Conservation (phyloP, 2,797 vertebrate genomes). For the Bovichtus variegatus region DNA sequence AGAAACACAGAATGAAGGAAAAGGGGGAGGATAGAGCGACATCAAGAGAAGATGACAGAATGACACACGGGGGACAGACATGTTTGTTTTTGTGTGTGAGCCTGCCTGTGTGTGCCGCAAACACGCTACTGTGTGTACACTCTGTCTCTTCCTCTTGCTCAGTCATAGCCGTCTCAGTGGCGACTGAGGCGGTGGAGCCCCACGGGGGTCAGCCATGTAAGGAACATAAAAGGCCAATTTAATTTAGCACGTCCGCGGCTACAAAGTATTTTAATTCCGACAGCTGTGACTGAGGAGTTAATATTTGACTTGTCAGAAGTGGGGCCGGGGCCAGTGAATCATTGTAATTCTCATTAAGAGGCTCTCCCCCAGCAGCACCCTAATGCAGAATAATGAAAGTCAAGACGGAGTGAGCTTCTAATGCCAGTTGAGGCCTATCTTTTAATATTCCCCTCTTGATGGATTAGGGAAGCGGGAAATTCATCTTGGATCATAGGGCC, state of each 20-base stretch:
- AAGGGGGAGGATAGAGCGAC: conserved; percentile 54
- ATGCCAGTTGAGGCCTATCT: conserved; percentile 99
- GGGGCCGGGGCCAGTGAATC: conserved; percentile 99
- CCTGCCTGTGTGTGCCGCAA: conserved; percentile 16
- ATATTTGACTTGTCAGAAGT: conserved; percentile 99
- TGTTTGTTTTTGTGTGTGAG: conserved; percentile 53
- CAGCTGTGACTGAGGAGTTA: conserved; percentile 99
- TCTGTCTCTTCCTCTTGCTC: conserved; percentile 64
- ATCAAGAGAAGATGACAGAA: conserved; percentile 74
- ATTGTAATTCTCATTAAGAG: conserved; percentile 99
- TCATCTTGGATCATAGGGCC: conserved; percentile 99
- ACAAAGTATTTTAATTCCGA: conserved; percentile 99
- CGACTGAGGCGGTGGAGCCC: conserved; percentile 90
- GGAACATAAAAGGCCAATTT: conserved; percentile 99
- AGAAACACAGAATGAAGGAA: conserved; percentile 58
- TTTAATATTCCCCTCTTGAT: conserved; percentile 99
- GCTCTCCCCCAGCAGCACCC: conserved; percentile 99
- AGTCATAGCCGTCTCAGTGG: conserved; percentile 66
- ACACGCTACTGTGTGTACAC: conserved; percentile 13
- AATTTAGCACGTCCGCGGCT: conserved; percentile 99
- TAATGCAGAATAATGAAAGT: conserved; percentile 99
- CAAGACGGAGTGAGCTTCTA: conserved; percentile 99
- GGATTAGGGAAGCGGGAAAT: conserved; percentile 99
- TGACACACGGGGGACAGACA: conserved; percentile 63
- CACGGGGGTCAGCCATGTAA: conserved; percentile 99